Percentiles rank a stretch among this genome's conserved stretches.
These are phyloP conservation scores for Alaudala cheleensis DNA, from an alignment of 2,113 vertebrate genomes.

Conservation along the genomic window DNA sequence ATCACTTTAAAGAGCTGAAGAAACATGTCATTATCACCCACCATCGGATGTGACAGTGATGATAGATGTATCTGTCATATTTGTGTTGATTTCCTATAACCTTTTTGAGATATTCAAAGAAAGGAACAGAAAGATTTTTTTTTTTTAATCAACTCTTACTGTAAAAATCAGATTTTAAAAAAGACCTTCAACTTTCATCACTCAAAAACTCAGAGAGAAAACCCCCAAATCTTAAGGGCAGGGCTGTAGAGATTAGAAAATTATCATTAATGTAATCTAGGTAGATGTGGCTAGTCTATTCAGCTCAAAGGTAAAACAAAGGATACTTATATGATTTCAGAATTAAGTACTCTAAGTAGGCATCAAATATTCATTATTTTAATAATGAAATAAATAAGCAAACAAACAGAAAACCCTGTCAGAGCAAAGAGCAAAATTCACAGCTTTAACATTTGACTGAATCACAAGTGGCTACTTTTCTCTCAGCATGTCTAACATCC, in stretches of 20 bases:
- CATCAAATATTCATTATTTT: background rate
- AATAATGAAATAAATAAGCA: background rate
- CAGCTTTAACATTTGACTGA: background rate
- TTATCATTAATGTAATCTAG: background rate
- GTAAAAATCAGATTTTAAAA: background rate
- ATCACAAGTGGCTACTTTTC: background rate
- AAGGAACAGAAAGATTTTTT: background rate
- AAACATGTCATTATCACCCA: background rate
- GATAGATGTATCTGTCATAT: background rate
- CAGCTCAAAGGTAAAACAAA: background rate
- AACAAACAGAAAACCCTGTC: background rate
- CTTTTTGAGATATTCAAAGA: background rate
- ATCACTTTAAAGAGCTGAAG: background rate
- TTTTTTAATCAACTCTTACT: background rate
- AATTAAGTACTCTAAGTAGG: background rate
- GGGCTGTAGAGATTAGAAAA: background rate
- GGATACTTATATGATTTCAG: background rate
- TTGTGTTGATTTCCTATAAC: background rate
- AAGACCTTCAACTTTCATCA: accelerated
- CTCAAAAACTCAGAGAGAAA: background rate
- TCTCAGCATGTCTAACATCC: background rate
- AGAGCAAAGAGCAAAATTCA: background rate
- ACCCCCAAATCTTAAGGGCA: accelerated
- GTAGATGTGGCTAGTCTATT: background rate
- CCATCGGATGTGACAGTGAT: background rate